Evolutionary conservation across 2,113 vertebrate genomes (phyloP).

Genomic region (Ptilonorhynchus violaceus): DNA sequence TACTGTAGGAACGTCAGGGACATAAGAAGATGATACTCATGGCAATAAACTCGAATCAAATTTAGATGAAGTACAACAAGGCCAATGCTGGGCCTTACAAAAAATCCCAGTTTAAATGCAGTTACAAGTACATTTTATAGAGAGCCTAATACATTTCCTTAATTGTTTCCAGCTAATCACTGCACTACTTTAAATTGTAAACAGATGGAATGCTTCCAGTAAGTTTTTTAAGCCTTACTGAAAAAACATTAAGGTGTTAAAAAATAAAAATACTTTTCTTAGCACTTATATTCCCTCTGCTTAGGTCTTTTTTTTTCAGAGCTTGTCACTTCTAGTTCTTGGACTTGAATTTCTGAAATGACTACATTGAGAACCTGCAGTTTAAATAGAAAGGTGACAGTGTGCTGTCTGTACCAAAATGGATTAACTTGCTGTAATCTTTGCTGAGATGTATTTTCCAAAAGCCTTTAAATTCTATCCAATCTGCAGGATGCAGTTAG

Average conservation of each 20-base stretch:
- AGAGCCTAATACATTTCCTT: neutral
- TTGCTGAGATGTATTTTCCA: neutral
- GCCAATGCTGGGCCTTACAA: neutral
- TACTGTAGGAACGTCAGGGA: neutral
- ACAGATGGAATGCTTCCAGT: neutral
- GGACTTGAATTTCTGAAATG: neutral
- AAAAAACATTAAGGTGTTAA: neutral
- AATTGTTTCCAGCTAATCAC: neutral
- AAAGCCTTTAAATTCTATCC: neutral
- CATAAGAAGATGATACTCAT: neutral
- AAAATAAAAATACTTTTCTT: neutral
- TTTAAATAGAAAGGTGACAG: neutral
- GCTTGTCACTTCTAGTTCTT: neutral
- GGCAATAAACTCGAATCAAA: neutral
- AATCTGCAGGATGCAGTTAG: neutral
- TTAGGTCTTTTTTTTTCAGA: neutral
- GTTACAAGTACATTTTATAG: neutral
- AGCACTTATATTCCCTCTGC: neutral
- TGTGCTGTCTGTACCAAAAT: neutral
- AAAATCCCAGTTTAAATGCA: neutral
- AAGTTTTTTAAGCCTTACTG: neutral
- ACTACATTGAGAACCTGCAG: neutral
- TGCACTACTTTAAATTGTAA: neutral
- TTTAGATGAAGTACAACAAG: neutral
- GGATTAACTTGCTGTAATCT: neutral